A percentile compares a stretch with the other conserved stretches of the same genome.
These are phyloP conservation scores for Polyploca ridens DNA, from an alignment of 2,888 invertebrate species.

Conservation along the genomic window DNA sequence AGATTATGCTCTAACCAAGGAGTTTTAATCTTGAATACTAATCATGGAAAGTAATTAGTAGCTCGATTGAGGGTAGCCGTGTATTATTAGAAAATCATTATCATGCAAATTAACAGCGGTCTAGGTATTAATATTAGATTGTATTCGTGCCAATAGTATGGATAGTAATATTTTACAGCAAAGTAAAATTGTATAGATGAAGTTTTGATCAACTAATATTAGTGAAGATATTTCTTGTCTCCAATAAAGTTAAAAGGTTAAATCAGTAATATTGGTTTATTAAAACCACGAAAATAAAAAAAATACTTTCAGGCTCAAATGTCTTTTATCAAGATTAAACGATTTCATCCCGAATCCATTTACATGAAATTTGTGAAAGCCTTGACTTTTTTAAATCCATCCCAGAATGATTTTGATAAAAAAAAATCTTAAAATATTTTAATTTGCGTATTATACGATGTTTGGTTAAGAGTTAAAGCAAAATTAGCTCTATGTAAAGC, in stretches of 20 bases:
- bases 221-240: not conserved
- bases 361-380: not conserved
- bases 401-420: no score
- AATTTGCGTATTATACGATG: no score
- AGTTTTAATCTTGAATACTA: constrained; percentile 31
- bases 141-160: not conserved
- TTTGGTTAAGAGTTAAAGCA: no score
- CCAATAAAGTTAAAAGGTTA: constrained; percentile 12
- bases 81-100: constrained; percentile 32
- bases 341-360: not conserved
- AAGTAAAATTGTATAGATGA: not conserved
- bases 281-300: not conserved
- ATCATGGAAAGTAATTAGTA: constrained; percentile 34
- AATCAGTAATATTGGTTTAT: not conserved
- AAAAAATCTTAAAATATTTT: no score
- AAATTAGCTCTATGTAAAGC: no score
- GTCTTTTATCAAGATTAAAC: not conserved
- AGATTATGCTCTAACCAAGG: constrained; percentile 11
- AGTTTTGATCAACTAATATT: not conserved
- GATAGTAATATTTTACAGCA: not conserved
- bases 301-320: not conserved
- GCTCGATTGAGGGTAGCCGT: constrained; percentile 17
- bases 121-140: constrained; percentile 8
- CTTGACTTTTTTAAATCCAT: not conserved
- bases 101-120: constrained; percentile 34